phyloP scores from a whole-genome alignment of 1,140 invertebrate genomes.

The Drosophila sproati region DNA sequence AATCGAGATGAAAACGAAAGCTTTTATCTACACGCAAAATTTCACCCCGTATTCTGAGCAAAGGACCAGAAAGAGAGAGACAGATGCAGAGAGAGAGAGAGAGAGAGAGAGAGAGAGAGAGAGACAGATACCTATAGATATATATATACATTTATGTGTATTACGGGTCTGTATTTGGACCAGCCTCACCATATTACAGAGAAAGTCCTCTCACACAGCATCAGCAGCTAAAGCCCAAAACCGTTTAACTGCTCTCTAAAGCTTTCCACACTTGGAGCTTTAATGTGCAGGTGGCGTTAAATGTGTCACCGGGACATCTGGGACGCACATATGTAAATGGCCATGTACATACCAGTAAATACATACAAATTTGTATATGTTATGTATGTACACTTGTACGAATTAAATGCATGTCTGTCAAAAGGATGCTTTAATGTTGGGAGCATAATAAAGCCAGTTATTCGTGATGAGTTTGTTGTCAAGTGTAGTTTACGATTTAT shows the following conservation, averaged over 20 bases:
- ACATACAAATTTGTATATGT: neutral
- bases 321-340: constrained; percentile 20
- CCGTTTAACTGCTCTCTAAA: constrained; percentile 41
- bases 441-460: neutral
- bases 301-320: constrained; percentile 72
- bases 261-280: constrained; percentile 59
- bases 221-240: constrained; percentile 41
- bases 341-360: neutral
- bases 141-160: constrained; percentile 27
- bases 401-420: neutral
- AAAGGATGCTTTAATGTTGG: neutral
- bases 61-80: constrained; percentile 26
- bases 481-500: neutral
- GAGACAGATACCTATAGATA: constrained; percentile 39
- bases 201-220: constrained; percentile 42
- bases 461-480: neutral
- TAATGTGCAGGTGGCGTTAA: constrained; percentile 54
- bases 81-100: constrained; percentile 17
- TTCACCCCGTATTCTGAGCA: constrained; percentile 55
- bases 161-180: constrained; percentile 6
- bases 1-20: constrained; percentile 79
- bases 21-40: constrained; percentile 75
- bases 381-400: neutral
- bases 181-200: constrained; percentile 17
- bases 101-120: constrained; percentile 38